Evolutionary conservation across 2,888 invertebrate species (phyloP).

Genomic region (Sphinx pinastri): DNA sequence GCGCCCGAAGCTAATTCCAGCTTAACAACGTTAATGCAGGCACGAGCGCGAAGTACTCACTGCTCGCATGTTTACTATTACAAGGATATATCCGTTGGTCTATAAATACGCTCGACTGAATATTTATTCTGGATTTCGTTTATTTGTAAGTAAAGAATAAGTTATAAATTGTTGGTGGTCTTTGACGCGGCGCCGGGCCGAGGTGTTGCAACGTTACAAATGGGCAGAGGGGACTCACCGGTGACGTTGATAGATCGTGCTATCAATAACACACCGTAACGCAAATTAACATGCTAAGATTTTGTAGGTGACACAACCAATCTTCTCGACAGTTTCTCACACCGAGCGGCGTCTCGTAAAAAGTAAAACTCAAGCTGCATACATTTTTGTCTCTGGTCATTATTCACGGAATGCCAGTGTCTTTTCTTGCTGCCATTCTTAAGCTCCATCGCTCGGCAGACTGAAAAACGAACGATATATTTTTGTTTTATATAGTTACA

Average conservation of each 20-base stretch:
- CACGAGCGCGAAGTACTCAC: conserved; percentile 5
- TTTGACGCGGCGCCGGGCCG: conserved; percentile 30
- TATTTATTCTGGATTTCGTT: conserved; percentile 1
- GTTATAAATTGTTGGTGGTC: conserved; percentile 50
- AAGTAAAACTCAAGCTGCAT: background rate
- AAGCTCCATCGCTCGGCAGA: conserved; percentile 3
- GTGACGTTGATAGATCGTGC: conserved; percentile 56
- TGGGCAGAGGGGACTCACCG: conserved; percentile 43
- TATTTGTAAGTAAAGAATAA: conserved; percentile 12
- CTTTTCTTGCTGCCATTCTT: conserved; percentile 20
- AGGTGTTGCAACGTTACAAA: conserved; percentile 43
- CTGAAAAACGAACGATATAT: conserved; percentile 6
- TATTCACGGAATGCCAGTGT: conserved; percentile 13
- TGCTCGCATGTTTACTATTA: conserved; percentile 13
- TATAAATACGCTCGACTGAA: background rate
- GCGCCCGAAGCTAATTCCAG: conserved; percentile 16
- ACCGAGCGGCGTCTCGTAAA: background rate
- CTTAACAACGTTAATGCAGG: conserved; percentile 18
- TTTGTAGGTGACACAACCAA: conserved; percentile 1
- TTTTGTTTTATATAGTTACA: conserved; percentile 9
- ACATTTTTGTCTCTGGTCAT: conserved; percentile 8
- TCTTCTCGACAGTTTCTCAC: background rate
- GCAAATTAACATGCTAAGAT: conserved; percentile 25
- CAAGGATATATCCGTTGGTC: background rate
- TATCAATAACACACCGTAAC: conserved; percentile 40